Conservation (phyloP, 1,140 invertebrate species). For the Microvelia longipes region DNA sequence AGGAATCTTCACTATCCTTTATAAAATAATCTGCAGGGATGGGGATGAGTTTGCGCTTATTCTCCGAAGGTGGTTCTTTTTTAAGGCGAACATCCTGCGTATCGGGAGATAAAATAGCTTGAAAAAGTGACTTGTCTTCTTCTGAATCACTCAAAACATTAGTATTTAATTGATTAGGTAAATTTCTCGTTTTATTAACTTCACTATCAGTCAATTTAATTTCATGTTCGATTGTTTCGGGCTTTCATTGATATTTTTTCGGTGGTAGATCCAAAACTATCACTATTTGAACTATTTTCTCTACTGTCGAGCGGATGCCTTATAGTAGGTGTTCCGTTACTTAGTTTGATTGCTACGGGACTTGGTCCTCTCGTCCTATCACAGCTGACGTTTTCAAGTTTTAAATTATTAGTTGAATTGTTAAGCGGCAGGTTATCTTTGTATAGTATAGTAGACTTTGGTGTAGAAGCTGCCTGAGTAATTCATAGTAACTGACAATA, state of each 20-base stretch:
- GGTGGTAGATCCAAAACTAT: not conserved
- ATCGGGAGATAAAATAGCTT: constrained; percentile 24
- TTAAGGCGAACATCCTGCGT: constrained; percentile 24
- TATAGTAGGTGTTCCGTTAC: not conserved
- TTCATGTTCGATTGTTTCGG: not conserved
- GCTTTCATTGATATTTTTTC: not conserved
- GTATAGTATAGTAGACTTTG: no score
- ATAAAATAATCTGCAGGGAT: constrained; percentile 11
- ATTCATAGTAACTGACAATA: no score
- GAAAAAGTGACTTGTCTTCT: constrained; percentile 25
- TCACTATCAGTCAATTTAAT: not conserved
- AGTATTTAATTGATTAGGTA: not conserved
- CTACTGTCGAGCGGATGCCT: constrained; percentile 8
- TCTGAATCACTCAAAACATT: constrained; percentile 12
- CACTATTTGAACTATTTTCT: constrained; percentile 3
- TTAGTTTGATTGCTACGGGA: not conserved
- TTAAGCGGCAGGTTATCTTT: no score
- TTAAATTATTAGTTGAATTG: no score
- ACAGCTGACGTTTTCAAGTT: not conserved
- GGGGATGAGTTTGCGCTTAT: constrained; percentile 10
- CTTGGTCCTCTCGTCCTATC: not conserved
- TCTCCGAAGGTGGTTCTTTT: constrained; percentile 13
- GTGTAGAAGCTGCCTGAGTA: no score
- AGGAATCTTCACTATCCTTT: constrained; percentile 12
- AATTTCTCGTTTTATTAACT: not conserved